Evolutionary conservation across 2,888 invertebrate species (phyloP), one percentile per base, ranked within the genome.

Genomic region (Microctonus aethiopoides): DNA sequence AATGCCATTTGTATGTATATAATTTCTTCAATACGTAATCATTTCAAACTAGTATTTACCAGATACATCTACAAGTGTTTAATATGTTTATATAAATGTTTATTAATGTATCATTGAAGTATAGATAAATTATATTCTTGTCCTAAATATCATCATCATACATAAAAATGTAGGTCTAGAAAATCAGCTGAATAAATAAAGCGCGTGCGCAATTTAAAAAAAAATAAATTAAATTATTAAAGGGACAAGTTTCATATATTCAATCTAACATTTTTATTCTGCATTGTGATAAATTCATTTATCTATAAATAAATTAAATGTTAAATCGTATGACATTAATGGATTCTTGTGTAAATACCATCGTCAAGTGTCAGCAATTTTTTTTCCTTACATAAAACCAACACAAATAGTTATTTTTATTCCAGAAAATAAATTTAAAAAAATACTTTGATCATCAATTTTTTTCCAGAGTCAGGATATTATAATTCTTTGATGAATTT

Each of bases 101-200:
- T 24, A 34, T 16, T 51, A 32, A 9, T 64, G 57, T 57, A 24
- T 13, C 22, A 32, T 51, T 16, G 16, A 13, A 24, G 52, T 64
- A 54, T 52, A 10, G 29, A 36, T 54, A 32, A 32, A 51, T 16
- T 52, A 57, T 36, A 56, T 29, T 29, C 66, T 41, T 66, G 61
- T 56, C 57, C 76, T 74, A 74, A 78, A n/a, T 77, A 80, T 81
- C 78, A 76, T 74, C 77, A 75, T 68, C 62, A 72, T 32, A 75
- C n/a, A n/a, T n/a, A n/a, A n/a, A 81, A 81, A 84, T 82, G 81
- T 84, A 82, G 83, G 83, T 84, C 84, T 83, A 82, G 83, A 83
- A 80, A 82, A 84, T 82, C 84, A 83, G 83, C 84, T 84, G 83
- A 77, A 76, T 74, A 77, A 74, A 73, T 71, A 77, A 73, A 72